These are phyloP conservation scores for Seriola dumerili DNA, from an alignment of 2,113 vertebrate genomes.

Conservation along the genomic window DNA sequence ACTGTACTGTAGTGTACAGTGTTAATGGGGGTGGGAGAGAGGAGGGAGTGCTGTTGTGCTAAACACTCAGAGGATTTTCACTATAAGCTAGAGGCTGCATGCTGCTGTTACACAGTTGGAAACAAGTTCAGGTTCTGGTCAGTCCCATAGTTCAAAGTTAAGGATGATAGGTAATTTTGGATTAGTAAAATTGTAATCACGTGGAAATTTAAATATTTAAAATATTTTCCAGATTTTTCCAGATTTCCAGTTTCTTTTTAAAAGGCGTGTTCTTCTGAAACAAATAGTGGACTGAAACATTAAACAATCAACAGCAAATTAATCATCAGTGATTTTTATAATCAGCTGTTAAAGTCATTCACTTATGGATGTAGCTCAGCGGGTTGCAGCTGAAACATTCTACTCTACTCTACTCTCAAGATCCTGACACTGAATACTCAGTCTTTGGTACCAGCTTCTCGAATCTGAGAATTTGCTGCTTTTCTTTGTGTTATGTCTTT, in stretches of 20 bases:
- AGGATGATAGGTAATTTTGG: background rate
- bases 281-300: too few species aligned
- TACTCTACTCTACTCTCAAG: too few species aligned
- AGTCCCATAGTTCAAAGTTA: too few species aligned
- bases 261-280: too few species aligned
- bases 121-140: background rate
- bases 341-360: too few species aligned
- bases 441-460: background rate
- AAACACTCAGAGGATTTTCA: background rate
- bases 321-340: too few species aligned
- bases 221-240: too few species aligned
- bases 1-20: background rate
- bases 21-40: slow-evolving; percentile 8
- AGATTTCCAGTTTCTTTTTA: too few species aligned
- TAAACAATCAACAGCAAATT: too few species aligned
- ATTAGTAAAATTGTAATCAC: background rate
- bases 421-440: too few species aligned
- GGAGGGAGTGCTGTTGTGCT: background rate
- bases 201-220: background rate
- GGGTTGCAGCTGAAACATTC: too few species aligned
- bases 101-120: background rate
- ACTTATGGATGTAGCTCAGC: too few species aligned
- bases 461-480: background rate
- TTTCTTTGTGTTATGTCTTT: background rate
- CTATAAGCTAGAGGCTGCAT: background rate